Evolutionary conservation across 1,140 invertebrate genomes (phyloP), one percentile per base, ranked within the genome.

Genomic region (Elymnias hypermnestra): DNA sequence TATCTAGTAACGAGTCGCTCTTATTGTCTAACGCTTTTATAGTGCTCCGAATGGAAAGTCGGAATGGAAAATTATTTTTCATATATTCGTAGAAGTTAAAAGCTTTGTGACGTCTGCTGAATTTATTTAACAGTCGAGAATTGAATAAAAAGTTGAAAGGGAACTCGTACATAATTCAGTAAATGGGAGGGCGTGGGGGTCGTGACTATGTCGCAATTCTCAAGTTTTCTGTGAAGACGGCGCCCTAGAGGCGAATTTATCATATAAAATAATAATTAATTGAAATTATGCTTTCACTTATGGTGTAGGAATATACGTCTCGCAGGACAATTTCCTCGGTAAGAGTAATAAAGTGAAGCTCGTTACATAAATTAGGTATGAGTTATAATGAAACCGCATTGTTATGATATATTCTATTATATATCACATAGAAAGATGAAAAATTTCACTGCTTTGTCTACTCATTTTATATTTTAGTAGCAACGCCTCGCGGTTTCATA

Each of bases 201-300:
- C 31, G 59, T 13, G 49, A 63, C 64, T 63, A 56, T 68, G 65
- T 73, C 53, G 54, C 61, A 72, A 81, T 65, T 76, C 71, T 66
- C 57, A 53, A 63, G 65, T 75, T 77, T 74, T 71, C 60, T 65
- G 61, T 50, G 42, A 50, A 49, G 58, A 67, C 56, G 57, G 58
- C 61, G 51, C 72, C 60, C 65, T 19, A 18, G 62, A 39, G 69
- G 25, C 59, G 71, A 69, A 70, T 79, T 75, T 70, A 63, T 76
- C 69, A 63, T n/a, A 61, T 56, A 57, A 62, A 63, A 57, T 58
- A 57, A 72, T 79, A 70, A 75, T 75, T 75, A 75, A 79, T 76
- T 70, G 63, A 66, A 70, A 72, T 71, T 64, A 70, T 52, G 40
- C 57, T 60, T 61, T 63, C 58, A 48, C 36, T 47, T 54, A 45